Evolutionary conservation across 2,113 vertebrate genomes (phyloP).

Genomic region (Erythrocercus mccallii): DNA sequence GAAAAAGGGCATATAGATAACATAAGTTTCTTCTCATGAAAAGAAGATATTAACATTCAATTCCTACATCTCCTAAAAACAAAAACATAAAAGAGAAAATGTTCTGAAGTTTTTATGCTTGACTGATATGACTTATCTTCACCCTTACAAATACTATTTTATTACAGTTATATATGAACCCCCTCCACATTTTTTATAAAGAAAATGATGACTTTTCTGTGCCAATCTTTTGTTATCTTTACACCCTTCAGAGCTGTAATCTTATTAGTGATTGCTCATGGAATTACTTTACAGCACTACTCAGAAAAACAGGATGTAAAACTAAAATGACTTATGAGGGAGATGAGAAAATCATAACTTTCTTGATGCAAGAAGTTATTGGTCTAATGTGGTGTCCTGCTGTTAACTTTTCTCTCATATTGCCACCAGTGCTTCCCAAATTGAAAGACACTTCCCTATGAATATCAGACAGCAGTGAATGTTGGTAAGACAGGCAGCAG

Average conservation of each 20-base stretch:
- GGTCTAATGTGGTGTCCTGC: background rate
- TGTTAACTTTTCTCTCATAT: background rate
- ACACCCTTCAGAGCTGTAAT: background rate
- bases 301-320: background rate
- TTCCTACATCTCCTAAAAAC: background rate
- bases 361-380: background rate
- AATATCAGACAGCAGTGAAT: background rate
- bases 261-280: background rate
- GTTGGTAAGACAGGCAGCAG: background rate
- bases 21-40: background rate
- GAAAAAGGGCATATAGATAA: background rate
- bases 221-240: background rate
- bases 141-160: background rate
- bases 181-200: background rate
- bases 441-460: rapidly evolving
- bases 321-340: background rate
- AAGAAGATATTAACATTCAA: background rate
- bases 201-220: background rate
- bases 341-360: background rate
- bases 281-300: background rate
- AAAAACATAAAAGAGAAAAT: background rate
- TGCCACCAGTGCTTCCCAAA: background rate
- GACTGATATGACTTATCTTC: background rate
- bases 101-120: background rate
- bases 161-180: background rate